Evolutionary conservation across 2,113 vertebrate species (phyloP).

Genomic region (Colossoma macropomum): DNA sequence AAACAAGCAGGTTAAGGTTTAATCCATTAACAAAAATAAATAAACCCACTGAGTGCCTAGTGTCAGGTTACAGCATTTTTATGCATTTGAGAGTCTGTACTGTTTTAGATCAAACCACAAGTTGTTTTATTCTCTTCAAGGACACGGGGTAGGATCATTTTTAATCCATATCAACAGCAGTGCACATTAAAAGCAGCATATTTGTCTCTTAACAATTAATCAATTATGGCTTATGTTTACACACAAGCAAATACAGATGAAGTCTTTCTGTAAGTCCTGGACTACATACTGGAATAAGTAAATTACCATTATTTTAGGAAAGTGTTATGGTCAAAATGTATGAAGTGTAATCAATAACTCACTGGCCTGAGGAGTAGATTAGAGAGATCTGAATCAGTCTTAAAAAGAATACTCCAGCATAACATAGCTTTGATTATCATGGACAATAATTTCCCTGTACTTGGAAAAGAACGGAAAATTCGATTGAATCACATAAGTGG

Average conservation of each 20-base stretch:
- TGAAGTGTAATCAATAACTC: neutral
- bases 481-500: too few species aligned
- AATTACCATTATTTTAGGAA: neutral
- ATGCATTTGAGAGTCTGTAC: neutral
- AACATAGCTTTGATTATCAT: too few species aligned
- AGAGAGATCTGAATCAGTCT: neutral
- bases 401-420: neutral
- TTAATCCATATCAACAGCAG: conserved; percentile 7
- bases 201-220: neutral
- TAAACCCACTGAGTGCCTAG: neutral
- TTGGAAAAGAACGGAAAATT: too few species aligned
- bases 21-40: neutral
- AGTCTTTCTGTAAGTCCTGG: neutral
- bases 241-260: neutral
- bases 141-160: neutral
- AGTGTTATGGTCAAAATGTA: neutral
- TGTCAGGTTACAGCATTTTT: neutral
- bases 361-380: neutral
- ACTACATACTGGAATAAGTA: neutral
- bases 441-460: too few species aligned
- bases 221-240: neutral
- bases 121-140: neutral
- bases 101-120: neutral
- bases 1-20: neutral
- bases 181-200: neutral